A percentile compares a stretch with the other conserved stretches of the same genome.
Evolutionary conservation across 2,797 vertebrate species (phyloP).

Genomic region (Rhinatrema bivittatum): DNA sequence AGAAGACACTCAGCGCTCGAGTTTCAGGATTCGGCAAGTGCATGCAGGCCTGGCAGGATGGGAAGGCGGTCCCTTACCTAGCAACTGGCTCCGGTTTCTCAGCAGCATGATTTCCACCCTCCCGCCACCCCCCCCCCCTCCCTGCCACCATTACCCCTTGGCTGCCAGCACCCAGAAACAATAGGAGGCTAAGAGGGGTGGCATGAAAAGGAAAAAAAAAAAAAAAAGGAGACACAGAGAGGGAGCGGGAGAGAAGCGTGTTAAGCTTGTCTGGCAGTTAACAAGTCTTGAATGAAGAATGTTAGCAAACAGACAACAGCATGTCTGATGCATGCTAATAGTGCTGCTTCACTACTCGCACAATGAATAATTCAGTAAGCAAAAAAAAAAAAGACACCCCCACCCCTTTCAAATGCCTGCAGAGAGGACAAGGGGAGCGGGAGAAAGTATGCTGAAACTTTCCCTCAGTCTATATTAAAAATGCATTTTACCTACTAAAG

Average conservation of each 20-base stretch:
- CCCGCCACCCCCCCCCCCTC: no score
- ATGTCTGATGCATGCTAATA: constrained; percentile 92
- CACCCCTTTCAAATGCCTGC: constrained; percentile 59
- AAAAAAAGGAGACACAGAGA: not conserved
- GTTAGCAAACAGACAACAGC: constrained; percentile 94
- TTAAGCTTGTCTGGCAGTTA: constrained; percentile 84
- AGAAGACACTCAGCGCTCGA: constrained; percentile 43
- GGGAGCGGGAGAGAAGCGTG: constrained; percentile 50
- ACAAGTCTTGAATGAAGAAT: constrained; percentile 92
- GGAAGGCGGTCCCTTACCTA: constrained; percentile 48
- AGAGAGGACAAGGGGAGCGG: constrained; percentile 23
- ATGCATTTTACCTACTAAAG: not conserved
- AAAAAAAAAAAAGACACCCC: constrained; percentile 17
- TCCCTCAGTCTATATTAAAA: not conserved
- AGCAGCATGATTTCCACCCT: constrained; percentile 41
- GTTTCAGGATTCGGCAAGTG: constrained; percentile 25
- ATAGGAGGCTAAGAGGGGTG: constrained; percentile 77
- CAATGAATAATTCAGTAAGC: constrained; percentile 91
- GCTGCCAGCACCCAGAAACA: constrained; percentile 68
- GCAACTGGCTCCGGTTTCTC: constrained; percentile 49
- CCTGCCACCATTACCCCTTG: constrained; percentile 46
- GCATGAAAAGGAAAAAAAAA: constrained; percentile 44
- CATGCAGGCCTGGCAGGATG: constrained; percentile 28
- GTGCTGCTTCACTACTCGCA: constrained; percentile 73
- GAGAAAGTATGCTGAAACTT: constrained; percentile 8